Percentiles rank a stretch among this genome's conserved stretches.
phyloP scores from a whole-genome alignment of 2,888 invertebrate species.

The Ornithoptera alexandrae region DNA sequence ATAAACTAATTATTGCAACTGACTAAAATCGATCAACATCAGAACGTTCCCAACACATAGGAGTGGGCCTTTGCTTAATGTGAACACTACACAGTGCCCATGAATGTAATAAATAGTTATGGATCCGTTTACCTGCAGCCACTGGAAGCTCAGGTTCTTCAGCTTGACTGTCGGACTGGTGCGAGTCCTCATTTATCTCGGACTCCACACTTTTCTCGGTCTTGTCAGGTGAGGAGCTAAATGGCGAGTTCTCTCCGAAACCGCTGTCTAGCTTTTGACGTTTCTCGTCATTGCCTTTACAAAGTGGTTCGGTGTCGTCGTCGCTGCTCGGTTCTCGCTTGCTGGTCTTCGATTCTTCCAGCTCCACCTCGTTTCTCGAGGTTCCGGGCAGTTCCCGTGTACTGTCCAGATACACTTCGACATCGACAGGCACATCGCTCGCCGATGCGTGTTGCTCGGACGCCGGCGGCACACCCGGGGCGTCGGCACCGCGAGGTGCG shows the following conservation, averaged over 20 bases:
- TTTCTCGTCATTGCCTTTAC: slow-evolving; percentile 43
- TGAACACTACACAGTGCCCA: too few relatives aligned
- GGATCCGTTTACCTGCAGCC: slow-evolving; percentile 1
- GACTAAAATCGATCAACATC: too few relatives aligned
- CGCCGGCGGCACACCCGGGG: neutral
- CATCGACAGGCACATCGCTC: slow-evolving; percentile 37
- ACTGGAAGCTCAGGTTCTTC: slow-evolving; percentile 34
- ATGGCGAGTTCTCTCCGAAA: slow-evolving; percentile 68
- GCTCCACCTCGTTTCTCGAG: slow-evolving; percentile 36
- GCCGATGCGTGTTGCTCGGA: slow-evolving; percentile 10
- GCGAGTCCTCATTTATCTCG: slow-evolving; percentile 29
- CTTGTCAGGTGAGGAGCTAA: slow-evolving; percentile 45
- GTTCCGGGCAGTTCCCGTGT: slow-evolving; percentile 33
- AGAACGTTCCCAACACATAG: neutral
- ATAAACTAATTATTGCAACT: neutral
- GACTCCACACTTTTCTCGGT: slow-evolving; percentile 33
- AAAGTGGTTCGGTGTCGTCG: slow-evolving; percentile 14
- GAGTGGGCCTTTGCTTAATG: neutral
- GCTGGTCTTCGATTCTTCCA: slow-evolving; percentile 38
- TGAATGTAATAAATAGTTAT: too few relatives aligned
- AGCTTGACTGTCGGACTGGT: slow-evolving; percentile 39
- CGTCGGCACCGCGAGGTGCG: slow-evolving; percentile 23
- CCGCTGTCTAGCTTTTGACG: slow-evolving; percentile 83
- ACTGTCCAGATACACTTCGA: slow-evolving; percentile 49
- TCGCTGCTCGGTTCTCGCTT: slow-evolving; percentile 35